Evolutionary conservation across 2,113 vertebrate species (phyloP), one percentile per base, ranked within the genome.

Genomic region (Urocolius indicus): DNA sequence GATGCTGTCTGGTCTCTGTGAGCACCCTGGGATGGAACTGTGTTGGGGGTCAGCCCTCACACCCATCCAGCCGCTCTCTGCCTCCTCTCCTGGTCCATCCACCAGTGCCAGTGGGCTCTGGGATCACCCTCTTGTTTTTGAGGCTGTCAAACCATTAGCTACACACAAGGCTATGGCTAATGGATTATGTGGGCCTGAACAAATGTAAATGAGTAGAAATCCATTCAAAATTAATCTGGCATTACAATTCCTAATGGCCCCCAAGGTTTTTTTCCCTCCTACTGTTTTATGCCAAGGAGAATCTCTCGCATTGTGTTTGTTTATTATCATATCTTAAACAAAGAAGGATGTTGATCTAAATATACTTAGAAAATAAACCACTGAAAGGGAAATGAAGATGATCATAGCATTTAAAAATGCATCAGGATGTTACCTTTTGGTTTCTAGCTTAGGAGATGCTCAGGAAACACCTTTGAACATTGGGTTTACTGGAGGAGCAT

Each of bases 41-140:
- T 0, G 0, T 0, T 7, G 15, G 26, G 58, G 22, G 22, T 30
- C 55, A 71, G 34, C 13, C 26, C 41, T 65, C 0, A 1, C 0
- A 1, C 71, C 78, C 13, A 0, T 74, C 71, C 71, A 29, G 57
- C 32, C 0, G 0, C 43, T 82, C 66, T 49, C 57, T 1, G 0
- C 36, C 77, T 49, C 55, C 38, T 78, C 22, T 82, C 69, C 78
- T 81, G 18, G 27, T 34, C 36, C 3, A 0, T 23, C 29, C 13
- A 0, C 58, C 32, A 74, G 12, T 84, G 69, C 51, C 76, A 6
- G 38, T 0, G 18, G 52, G 82, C 68, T 85, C 34, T 20, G 10
- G 58, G 36, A 38, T 51, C 48, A 63, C 16, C 2, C 0, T 3
- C 36, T 63, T 2, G 0, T 41, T 78, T 65, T n/a, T 0, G 0